Conservation (phyloP, 35 echinoderm and acorn worm genomes). For the Chiridota heheva region DNA sequence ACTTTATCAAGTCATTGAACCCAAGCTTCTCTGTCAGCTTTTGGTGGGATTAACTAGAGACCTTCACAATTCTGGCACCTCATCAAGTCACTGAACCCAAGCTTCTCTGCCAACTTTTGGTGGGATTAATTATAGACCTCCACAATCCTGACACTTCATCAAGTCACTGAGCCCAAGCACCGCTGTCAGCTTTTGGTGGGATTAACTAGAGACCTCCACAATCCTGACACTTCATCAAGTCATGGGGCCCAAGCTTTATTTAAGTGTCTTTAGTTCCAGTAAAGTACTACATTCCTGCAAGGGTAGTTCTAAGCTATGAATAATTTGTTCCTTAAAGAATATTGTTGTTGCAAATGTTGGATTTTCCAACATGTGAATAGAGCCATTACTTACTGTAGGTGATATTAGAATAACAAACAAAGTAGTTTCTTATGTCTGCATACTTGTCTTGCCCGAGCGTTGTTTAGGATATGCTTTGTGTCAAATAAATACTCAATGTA, state of each 20-base stretch:
- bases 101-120: slow-evolving; percentile 98
- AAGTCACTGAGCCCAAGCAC: slow-evolving; percentile 75
- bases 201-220: slow-evolving; percentile 64
- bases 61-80: slow-evolving; percentile 93
- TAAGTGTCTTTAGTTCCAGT: too few relatives aligned
- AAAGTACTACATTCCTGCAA: too few relatives aligned
- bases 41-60: slow-evolving; percentile 77
- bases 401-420: too few relatives aligned
- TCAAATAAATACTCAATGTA: too few relatives aligned
- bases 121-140: slow-evolving; percentile 74
- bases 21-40: slow-evolving; percentile 96
- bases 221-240: slow-evolving; percentile 88
- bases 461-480: too few relatives aligned
- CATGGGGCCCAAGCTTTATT: slow-evolving; percentile 52
- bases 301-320: too few relatives aligned
- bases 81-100: slow-evolving; percentile 66
- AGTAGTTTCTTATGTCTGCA: too few relatives aligned
- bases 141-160: slow-evolving; percentile 87
- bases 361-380: too few relatives aligned
- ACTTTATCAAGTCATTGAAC: slow-evolving; percentile 74
- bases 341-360: too few relatives aligned
- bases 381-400: too few relatives aligned
- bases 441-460: too few relatives aligned
- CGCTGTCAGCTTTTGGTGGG: slow-evolving; percentile 98
- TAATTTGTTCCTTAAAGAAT: too few relatives aligned